These are phyloP conservation scores for Graphium colonna DNA, from an alignment of 2,888 invertebrate species.

Conservation along the genomic window DNA sequence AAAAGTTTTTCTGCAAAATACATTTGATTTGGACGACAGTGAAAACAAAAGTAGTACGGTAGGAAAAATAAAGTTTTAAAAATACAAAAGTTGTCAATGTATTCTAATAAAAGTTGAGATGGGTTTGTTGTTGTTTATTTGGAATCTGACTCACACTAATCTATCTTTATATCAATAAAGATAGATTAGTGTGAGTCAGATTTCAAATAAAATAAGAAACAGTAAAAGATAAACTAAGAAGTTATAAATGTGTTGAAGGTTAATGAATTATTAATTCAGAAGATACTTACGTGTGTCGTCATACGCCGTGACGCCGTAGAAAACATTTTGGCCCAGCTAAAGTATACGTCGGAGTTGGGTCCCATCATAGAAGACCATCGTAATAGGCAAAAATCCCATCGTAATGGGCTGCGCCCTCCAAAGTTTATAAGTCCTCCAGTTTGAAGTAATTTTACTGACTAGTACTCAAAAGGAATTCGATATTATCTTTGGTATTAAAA, in stretches of 20 bases:
- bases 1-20: constrained; percentile 21
- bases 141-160: too few species aligned
- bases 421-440: constrained; percentile 73
- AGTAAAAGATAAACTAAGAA: too few species aligned
- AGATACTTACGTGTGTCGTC: constrained; percentile 89
- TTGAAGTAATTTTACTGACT: constrained; percentile 47
- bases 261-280: too few species aligned
- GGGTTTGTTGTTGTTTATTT: too few species aligned
- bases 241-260: too few species aligned
- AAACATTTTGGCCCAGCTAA: constrained; percentile 88
- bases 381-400: too few species aligned
- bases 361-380: constrained; percentile 92
- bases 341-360: constrained; percentile 85
- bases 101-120: too few species aligned
- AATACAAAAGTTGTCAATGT: too few species aligned
- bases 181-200: too few species aligned
- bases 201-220: too few species aligned
- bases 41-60: constrained; percentile 19
- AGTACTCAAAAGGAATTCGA: constrained; percentile 42
- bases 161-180: too few species aligned
- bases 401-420: constrained; percentile 64
- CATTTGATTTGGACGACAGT: constrained; percentile 27
- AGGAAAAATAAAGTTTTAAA: too few species aligned
- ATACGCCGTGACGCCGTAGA: constrained; percentile 88
- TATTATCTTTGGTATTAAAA: constrained; percentile 49